A percentile compares a stretch with the other conserved stretches of the same genome.
These are phyloP conservation scores for Megalops atlanticus DNA, from an alignment of 2,113 vertebrate species.

Conservation along the genomic window DNA sequence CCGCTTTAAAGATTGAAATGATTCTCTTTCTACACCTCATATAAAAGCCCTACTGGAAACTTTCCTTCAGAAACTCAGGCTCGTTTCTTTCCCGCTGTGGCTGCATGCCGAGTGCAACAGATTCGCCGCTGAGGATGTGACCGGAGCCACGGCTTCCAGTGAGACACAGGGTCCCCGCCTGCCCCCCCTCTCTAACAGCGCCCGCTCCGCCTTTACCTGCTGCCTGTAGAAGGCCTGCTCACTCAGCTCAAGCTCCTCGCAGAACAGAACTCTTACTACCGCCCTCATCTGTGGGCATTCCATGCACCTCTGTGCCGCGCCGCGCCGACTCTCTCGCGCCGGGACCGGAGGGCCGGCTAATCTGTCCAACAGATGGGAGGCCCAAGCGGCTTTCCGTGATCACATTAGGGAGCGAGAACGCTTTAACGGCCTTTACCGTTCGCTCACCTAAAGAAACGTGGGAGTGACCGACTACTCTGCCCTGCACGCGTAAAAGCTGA, in stretches of 20 bases:
- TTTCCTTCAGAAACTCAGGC: too few species aligned
- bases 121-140: neutral
- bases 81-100: neutral
- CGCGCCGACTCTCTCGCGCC: neutral
- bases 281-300: constrained; percentile 63
- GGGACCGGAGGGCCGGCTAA: constrained; percentile 42
- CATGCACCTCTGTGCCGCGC: neutral
- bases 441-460: constrained; percentile 17
- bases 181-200: neutral
- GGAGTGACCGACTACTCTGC: neutral
- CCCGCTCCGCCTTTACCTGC: constrained; percentile 47
- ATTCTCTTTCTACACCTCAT: neutral
- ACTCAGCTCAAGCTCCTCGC: constrained; percentile 39
- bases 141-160: neutral
- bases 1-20: neutral
- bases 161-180: too few species aligned
- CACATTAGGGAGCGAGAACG: constrained; percentile 53
- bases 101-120: neutral
- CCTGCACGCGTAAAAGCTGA: constrained; percentile 12
- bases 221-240: constrained; percentile 28
- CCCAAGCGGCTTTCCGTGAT: constrained; percentile 52
- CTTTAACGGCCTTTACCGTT: constrained; percentile 44
- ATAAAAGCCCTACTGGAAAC: too few species aligned
- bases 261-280: constrained; percentile 54
- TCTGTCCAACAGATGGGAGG: constrained; percentile 57